Conservation (phyloP, 2,113 vertebrate species). For the Nycticebus coucang region DNA sequence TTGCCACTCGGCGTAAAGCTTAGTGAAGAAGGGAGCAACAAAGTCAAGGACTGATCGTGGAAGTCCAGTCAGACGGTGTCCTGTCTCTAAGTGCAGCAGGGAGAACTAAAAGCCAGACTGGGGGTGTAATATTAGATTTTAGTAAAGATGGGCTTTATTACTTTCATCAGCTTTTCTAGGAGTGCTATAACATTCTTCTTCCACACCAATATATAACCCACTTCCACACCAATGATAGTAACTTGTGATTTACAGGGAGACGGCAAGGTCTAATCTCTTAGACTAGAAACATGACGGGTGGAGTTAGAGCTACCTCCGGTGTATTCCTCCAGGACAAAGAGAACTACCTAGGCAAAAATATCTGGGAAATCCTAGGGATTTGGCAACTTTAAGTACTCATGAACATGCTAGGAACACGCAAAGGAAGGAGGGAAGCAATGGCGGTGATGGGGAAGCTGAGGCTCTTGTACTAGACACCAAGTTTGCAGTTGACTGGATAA, state of each 20-base stretch:
- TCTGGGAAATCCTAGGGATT: neutral
- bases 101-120: neutral
- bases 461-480: neutral
- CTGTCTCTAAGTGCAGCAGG: neutral
- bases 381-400: neutral
- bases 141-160: neutral
- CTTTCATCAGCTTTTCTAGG: neutral
- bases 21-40: neutral
- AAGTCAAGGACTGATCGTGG: rapidly evolving
- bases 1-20: neutral
- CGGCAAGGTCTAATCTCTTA: neutral
- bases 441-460: neutral
- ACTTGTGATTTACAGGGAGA: neutral
- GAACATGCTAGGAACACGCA: neutral
- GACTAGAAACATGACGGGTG: neutral
- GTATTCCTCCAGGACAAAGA: neutral
- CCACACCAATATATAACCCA: too few species aligned
- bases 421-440: neutral
- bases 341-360: neutral
- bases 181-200: neutral
- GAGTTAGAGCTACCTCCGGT: neutral
- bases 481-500: neutral
- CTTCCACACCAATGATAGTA: neutral
- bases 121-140: neutral
- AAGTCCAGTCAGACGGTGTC: neutral